These are phyloP conservation scores for Malurus cyaneus DNA, from an alignment of 2,113 vertebrate species.

Conservation along the genomic window DNA sequence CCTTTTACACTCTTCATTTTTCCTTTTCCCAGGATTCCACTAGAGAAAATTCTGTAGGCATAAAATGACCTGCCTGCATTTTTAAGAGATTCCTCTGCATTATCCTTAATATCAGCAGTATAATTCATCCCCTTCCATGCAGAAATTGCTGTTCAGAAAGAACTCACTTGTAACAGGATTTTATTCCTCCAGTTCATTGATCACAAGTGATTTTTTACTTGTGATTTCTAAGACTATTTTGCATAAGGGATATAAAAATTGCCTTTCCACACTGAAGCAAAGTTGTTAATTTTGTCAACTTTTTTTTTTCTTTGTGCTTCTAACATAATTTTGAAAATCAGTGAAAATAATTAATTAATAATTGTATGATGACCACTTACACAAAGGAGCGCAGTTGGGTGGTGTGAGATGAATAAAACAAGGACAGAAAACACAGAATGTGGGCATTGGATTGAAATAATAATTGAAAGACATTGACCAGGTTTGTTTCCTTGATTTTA, in stretches of 20 bases:
- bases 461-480: neutral
- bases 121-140: neutral
- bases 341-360: neutral
- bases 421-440: neutral
- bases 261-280: neutral
- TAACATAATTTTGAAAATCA: neutral
- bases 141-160: neutral
- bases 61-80: neutral
- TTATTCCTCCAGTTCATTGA: constrained; percentile 8
- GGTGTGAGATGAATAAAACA: neutral
- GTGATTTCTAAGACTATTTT: neutral
- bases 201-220: neutral
- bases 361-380: neutral
- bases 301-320: neutral
- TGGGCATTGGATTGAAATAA: neutral
- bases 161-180: neutral
- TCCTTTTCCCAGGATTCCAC: neutral
- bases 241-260: neutral
- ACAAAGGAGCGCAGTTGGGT: neutral
- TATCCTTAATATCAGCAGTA: neutral
- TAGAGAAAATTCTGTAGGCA: neutral
- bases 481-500: neutral
- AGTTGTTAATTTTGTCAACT: neutral
- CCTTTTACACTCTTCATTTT: neutral
- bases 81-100: neutral